Conservation (phyloP, 2,888 invertebrate species). For the Gryllus longicercus region DNA sequence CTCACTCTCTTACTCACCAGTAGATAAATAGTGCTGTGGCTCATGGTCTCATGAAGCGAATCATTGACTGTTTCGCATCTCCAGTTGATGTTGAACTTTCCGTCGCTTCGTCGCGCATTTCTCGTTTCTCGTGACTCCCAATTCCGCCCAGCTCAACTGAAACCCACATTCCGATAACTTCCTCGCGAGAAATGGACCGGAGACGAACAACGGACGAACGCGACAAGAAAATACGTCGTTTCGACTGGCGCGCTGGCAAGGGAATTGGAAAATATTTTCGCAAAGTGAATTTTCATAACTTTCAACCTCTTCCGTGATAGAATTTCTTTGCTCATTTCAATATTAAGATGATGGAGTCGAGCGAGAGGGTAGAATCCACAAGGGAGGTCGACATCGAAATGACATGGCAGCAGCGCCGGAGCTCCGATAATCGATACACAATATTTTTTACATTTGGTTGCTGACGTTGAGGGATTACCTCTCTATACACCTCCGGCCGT, state of each 20-base stretch:
- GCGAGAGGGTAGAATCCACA: not conserved
- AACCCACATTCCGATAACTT: not conserved
- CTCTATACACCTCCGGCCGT: conserved; percentile 3
- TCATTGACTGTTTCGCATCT: too few relatives aligned
- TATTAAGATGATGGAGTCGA: conserved; percentile 11
- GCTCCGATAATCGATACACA: conserved; percentile 17
- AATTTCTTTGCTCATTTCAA: conserved; percentile 17
- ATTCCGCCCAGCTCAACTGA: not conserved
- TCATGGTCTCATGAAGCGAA: too few relatives aligned
- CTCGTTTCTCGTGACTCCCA: too few relatives aligned
- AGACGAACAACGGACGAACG: conserved; percentile 8
- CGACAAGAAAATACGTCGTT: conserved; percentile 1
- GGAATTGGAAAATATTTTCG: conserved; percentile 11
- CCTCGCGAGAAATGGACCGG: not conserved
- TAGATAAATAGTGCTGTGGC: too few relatives aligned
- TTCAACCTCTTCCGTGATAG: conserved; percentile 10
- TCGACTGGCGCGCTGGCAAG: not conserved
- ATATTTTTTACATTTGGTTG: not conserved
- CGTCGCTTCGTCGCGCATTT: too few relatives aligned
- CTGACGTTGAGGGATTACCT: conserved; percentile 4
- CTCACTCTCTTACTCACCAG: too few relatives aligned
- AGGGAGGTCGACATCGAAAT: not conserved
- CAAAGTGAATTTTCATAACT: conserved; percentile 17
- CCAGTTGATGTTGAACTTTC: too few relatives aligned
- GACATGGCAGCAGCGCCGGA: not conserved